These are phyloP conservation scores for Hemithea aestivaria DNA, from an alignment of 2,888 invertebrate species.

Conservation along the genomic window DNA sequence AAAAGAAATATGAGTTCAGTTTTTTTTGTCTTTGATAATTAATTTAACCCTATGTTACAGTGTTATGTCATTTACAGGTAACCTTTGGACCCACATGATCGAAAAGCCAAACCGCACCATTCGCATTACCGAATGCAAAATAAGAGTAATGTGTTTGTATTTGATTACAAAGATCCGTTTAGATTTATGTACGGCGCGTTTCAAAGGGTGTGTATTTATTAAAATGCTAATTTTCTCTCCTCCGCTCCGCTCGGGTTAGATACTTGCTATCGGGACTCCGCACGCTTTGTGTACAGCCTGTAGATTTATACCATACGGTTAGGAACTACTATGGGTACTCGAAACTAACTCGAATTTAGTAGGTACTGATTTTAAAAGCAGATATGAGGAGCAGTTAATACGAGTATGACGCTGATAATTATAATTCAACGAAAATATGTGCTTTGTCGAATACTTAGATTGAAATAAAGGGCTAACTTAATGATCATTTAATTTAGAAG, in stretches of 20 bases:
- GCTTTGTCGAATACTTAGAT: too few species aligned
- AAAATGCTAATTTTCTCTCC: slow-evolving; percentile 77
- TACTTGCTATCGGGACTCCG: slow-evolving; percentile 68
- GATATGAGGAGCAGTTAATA: too few species aligned
- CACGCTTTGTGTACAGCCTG: slow-evolving; percentile 75
- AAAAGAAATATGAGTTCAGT: too few species aligned
- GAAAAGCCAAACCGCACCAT: slow-evolving; percentile 4
- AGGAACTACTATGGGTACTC: slow-evolving; percentile 45
- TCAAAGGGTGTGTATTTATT: slow-evolving; percentile 79
- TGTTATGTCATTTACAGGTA: too few species aligned
- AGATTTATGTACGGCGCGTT: slow-evolving; percentile 73
- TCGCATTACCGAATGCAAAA: slow-evolving; percentile 46
- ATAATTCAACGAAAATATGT: too few species aligned
- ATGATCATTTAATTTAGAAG: too few species aligned
- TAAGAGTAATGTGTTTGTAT: slow-evolving; percentile 73
- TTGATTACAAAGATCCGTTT: slow-evolving; percentile 75
- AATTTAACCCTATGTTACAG: too few species aligned
- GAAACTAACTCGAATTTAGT: slow-evolving; percentile 17
- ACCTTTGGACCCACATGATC: background rate
- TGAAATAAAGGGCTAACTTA: too few species aligned
- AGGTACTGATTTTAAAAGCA: too few species aligned
- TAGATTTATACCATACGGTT: slow-evolving; percentile 73
- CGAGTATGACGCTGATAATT: too few species aligned
- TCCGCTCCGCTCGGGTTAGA: slow-evolving; percentile 59
- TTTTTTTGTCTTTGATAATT: too few species aligned